Base-by-base conservation (phyloP, 2,888 invertebrate genomes). In the Steromphala cineraria region DNA sequence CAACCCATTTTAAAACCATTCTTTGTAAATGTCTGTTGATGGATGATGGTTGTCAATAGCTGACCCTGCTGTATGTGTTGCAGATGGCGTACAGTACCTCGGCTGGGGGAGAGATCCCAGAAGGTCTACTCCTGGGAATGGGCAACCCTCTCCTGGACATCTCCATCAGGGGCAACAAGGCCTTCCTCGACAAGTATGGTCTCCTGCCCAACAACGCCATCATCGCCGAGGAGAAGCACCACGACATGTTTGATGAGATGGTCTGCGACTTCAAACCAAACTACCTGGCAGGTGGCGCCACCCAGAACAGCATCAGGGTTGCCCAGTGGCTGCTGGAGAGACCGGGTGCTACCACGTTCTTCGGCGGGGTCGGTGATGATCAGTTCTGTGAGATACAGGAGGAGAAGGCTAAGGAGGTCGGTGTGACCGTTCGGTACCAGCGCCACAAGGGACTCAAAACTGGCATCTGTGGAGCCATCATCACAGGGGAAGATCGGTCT, bases 111-210 rank as follows among this genome's bases (percentile, higher is more conserved):
- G 36, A 17, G 7, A 79, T 89, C 13, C 82, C 80, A 1, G 96
- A 96, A 93, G 96, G 97, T 74, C 90, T 96, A 53, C 94, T 99
- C 17, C 93, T 99, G 82, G 99, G 99, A 15, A 95, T 99, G 94
- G 98, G 99, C 75, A 99, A 99, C 94, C 99, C 99, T 0, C 94
- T 99, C 78, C 94, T 99, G 88, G 99, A 99, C 92, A 98, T 99
- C 85, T 97, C 97, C 0, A 96, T 97, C 0, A 94, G 93, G 17
- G 97, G 97, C 0, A 96, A 96, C 80, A 94, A 95, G 67, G 95
- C 95, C 10, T 96, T 98, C 87, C 95, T 99, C 21, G 94, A 95
- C 84, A 98, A 97, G 92, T 99, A 98, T 81, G 96, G 95, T 53
- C 94, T 99, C 91, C 95, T 97, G 86, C 95, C 97, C 28, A 98